A percentile compares a stretch with the other conserved stretches of the same genome.
These are phyloP conservation scores for Semaprochilodus insignis DNA, from an alignment of 2,797 vertebrate genomes.

Conservation along the genomic window DNA sequence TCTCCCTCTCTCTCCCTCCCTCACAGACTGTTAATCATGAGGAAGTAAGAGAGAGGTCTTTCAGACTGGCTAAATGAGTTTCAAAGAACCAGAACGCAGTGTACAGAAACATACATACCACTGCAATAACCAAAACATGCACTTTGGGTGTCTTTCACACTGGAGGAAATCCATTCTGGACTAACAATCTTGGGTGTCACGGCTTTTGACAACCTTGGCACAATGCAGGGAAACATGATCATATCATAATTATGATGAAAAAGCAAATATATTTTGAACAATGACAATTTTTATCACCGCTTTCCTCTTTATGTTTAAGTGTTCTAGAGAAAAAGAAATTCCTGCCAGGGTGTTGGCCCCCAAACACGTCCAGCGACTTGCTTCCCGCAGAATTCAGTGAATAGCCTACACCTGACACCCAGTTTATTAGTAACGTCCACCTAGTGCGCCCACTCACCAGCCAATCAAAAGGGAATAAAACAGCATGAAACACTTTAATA, in stretches of 20 bases:
- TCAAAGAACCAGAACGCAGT: slow-evolving; percentile 3
- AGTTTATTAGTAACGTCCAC: too few relatives aligned
- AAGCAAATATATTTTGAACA: not conserved
- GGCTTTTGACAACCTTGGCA: not conserved
- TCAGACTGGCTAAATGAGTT: slow-evolving; percentile 26
- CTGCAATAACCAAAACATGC: not conserved
- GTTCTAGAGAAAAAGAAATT: not conserved
- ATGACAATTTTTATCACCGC: not conserved
- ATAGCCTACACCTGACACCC: too few relatives aligned
- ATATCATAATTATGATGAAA: not conserved
- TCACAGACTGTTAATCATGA: slow-evolving; percentile 35
- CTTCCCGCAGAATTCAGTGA: not conserved
- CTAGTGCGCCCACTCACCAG: too few relatives aligned
- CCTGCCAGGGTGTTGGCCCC: not conserved
- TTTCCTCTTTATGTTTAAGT: not conserved
- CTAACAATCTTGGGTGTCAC: not conserved
- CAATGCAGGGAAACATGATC: not conserved
- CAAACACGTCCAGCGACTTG: not conserved
- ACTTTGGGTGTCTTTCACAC: not conserved
- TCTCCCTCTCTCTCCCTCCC: slow-evolving; percentile 6
- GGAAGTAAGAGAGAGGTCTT: slow-evolving; percentile 20
- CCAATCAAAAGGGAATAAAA: too few relatives aligned
- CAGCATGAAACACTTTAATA: too few relatives aligned
- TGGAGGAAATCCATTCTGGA: not conserved
- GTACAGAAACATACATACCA: slow-evolving; percentile 30